phyloP scores from a whole-genome alignment of 2,797 vertebrate species.

The Parauchenoglanis ngamensis region DNA sequence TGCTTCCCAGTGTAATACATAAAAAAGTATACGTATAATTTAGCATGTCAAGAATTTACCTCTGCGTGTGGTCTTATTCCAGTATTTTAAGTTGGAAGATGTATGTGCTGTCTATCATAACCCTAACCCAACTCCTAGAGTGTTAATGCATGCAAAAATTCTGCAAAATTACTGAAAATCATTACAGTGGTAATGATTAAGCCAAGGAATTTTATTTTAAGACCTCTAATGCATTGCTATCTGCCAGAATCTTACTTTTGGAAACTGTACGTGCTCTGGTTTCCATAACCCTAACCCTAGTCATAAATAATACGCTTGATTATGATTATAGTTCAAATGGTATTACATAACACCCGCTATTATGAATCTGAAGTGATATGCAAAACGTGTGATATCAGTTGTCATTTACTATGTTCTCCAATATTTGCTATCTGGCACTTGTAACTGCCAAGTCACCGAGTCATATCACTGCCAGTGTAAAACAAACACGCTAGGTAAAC shows the following conservation, averaged over 20 bases:
- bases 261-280: neutral
- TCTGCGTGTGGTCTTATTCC: neutral
- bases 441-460: neutral
- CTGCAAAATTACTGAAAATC: neutral
- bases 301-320: conserved; percentile 6
- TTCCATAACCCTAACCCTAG: neutral
- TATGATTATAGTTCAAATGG: neutral
- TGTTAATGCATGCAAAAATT: neutral
- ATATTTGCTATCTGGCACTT: neutral
- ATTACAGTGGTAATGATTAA: neutral
- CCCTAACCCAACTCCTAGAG: neutral
- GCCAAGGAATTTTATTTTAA: neutral
- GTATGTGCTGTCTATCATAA: neutral
- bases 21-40: neutral
- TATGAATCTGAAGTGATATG: neutral
- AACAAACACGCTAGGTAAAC: neutral
- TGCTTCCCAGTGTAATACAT: too few species aligned
- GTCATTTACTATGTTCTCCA: neutral
- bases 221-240: neutral
- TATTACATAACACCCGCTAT: neutral
- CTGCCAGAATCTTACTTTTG: conserved; percentile 9
- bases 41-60: neutral
- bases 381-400: neutral
- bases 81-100: neutral
- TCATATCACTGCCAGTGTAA: neutral